Evolutionary conservation across 1,140 invertebrate genomes (phyloP), one percentile per base, ranked within the genome.

Genomic region (Phocides pigmalion): DNA sequence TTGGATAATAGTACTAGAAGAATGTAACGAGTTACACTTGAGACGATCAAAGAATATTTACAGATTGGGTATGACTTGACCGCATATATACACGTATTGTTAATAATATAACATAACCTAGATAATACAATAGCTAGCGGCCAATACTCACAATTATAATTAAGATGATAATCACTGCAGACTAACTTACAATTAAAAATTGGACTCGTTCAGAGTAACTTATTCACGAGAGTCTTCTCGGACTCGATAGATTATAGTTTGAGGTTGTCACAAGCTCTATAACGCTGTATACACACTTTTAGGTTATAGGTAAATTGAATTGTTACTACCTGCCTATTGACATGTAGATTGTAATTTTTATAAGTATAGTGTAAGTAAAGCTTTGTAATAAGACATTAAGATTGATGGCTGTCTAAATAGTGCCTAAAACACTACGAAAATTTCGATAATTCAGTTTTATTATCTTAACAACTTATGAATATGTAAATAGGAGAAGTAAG

Each of bases 341-440:
- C 81, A 86, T 76, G 80, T 90, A 88, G 85, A 84, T 83, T 80
- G 70, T 88, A 84, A 81, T 79, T 81, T 83, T 85, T 28, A 74
- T 81, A 84, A 81, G 59, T 74, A 58, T 81, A 87, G 74, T 65
- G 32, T 87, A 87, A 86, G 79, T 77, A 77, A 90, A 85, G 87
- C 85, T 89, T 90, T 82, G 81, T 87, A 84, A 67, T 89, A 87
- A 90, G 79, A 84, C 44, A 81, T 76, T 87, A 90, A 89, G 81
- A 90, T 90, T 90, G 87, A 90, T 90, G 88, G 88, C 88, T 90
- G 88, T 90, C 84, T 90, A 88, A 87, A 89, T 90, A 90, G 88
- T 90, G 87, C 88, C 88, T 90, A 90, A 90, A 87, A 89, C 85
- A 89, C 84, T 90, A 89, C 85, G 85, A 89, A 84, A 87, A 84